Evolutionary conservation across 2,888 invertebrate genomes (phyloP).

Genomic region (Agrotis clavis): DNA sequence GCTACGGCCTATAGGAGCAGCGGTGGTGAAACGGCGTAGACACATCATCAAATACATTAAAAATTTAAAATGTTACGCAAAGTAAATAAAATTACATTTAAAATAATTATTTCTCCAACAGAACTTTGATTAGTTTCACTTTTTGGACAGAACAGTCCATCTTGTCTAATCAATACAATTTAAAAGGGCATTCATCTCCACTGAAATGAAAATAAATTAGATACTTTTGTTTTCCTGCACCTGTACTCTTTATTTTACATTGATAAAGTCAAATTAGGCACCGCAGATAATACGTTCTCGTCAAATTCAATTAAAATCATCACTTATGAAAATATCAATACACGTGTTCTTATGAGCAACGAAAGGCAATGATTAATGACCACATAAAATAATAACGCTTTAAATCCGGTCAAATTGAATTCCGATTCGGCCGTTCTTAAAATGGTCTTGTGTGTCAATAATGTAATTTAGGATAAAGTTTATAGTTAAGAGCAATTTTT

Average conservation of each 20-base stretch:
- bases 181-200: neutral
- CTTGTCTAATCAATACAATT: slow-evolving; percentile 15
- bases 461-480: neutral
- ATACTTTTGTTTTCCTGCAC: too few species aligned
- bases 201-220: neutral
- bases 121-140: neutral
- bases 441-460: neutral
- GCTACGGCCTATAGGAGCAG: too few species aligned
- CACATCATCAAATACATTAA: too few species aligned
- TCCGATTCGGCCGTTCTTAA: neutral
- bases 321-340: too few species aligned
- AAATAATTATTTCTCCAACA: neutral
- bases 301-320: neutral
- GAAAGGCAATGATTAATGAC: neutral
- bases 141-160: neutral
- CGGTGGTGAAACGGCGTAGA: too few species aligned
- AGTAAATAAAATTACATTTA: too few species aligned
- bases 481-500: slow-evolving; percentile 2
- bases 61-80: too few species aligned
- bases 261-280: too few species aligned
- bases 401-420: neutral
- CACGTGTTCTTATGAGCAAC: too few species aligned
- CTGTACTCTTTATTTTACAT: too few species aligned
- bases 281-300: neutral
- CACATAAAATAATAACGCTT: neutral